These are phyloP conservation scores for Catamblyrhynchus diadema DNA, from an alignment of 2,797 vertebrate genomes.

Conservation along the genomic window DNA sequence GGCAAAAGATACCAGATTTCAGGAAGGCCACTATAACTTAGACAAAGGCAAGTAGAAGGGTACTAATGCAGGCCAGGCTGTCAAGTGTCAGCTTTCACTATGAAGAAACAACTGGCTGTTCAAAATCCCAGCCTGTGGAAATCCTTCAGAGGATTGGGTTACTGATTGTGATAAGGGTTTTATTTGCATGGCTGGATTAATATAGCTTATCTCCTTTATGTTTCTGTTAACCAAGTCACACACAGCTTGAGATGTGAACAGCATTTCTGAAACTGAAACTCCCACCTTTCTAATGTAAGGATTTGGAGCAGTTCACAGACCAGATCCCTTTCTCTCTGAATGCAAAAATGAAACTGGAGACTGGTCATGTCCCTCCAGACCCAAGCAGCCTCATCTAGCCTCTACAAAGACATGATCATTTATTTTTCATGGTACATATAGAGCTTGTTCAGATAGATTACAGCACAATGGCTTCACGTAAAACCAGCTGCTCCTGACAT, in stretches of 20 bases:
- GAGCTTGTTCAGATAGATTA: not conserved
- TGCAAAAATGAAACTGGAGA: not conserved
- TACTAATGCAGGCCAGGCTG: not conserved
- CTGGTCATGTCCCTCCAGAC: not conserved
- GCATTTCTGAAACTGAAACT: not conserved
- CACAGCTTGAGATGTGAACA: not conserved
- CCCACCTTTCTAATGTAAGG: not conserved
- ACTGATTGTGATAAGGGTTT: not conserved
- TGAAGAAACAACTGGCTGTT: not conserved
- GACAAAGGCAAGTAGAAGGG: not conserved
- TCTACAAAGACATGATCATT: not conserved
- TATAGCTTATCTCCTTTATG: not conserved
- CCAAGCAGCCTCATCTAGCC: not conserved
- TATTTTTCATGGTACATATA: not conserved
- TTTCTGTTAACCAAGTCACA: not conserved
- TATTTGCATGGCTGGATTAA: not conserved
- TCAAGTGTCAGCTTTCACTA: not conserved
- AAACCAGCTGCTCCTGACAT: not conserved
- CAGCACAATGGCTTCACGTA: not conserved
- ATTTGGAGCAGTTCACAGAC: not conserved
- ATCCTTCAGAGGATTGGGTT: not conserved
- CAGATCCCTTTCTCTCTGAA: not conserved
- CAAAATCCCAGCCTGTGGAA: not conserved
- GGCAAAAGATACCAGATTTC: not conserved
- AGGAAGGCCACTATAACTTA: not conserved